Conservation (phyloP, 2,888 invertebrate species). For the Leptinotarsa peninsularis region DNA sequence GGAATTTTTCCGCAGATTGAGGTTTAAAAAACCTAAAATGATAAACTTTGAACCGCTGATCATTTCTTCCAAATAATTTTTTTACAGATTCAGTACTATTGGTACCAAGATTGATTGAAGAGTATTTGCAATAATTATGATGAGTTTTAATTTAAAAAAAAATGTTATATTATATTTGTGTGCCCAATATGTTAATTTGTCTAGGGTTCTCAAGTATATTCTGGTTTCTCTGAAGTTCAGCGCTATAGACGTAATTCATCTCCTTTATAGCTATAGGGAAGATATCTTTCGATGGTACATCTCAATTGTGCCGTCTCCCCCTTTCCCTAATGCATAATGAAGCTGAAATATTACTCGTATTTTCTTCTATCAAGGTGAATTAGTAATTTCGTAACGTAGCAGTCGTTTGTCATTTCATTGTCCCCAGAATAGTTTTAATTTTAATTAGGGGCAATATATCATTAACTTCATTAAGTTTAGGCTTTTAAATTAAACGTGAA, state of each 20-base stretch:
- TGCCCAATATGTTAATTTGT: no score
- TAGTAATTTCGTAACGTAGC: slow-evolving; percentile 34
- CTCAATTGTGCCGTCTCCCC: background rate
- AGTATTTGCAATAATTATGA: no score
- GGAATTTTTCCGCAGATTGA: no score
- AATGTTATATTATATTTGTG: no score
- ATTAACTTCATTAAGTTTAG: slow-evolving; percentile 44
- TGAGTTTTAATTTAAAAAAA: no score
- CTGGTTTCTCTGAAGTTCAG: background rate
- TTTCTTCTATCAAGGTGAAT: slow-evolving; percentile 25
- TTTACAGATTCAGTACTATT: no score
- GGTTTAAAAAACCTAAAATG: no score
- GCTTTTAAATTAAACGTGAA: slow-evolving; percentile 41
- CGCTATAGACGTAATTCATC: background rate
- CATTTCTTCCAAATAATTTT: no score
- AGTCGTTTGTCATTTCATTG: slow-evolving; percentile 36
- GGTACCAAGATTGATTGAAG: no score
- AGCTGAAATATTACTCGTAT: slow-evolving; percentile 17
- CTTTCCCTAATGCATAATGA: slow-evolving; percentile 12
- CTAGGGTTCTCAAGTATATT: no score
- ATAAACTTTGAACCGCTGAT: no score
- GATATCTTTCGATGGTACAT: slow-evolving; percentile 1
- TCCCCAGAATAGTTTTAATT: slow-evolving; percentile 43
- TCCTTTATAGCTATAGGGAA: background rate
- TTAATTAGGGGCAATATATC: slow-evolving; percentile 46